Evolutionary conservation across 2,113 vertebrate genomes (phyloP).

Genomic region (Hippocampus barbouri): DNA sequence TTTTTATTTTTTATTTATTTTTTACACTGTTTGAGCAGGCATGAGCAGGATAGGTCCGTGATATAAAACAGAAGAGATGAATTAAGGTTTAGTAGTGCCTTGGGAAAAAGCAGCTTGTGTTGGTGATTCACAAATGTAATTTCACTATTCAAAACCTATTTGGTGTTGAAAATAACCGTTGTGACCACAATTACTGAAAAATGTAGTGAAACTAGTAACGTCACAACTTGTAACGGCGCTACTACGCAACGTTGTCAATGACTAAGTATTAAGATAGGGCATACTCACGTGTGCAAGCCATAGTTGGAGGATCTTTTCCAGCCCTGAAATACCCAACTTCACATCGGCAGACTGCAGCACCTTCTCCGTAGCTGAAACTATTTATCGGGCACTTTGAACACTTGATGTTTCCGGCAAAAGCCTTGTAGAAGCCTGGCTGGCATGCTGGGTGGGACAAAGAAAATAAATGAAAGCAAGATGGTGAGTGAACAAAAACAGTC

Average conservation of each 20-base stretch:
- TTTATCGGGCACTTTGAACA: slow-evolving; percentile 94
- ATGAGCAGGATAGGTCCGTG: too few species aligned
- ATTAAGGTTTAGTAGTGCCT: neutral
- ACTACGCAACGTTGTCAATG: too few species aligned
- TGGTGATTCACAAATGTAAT: neutral
- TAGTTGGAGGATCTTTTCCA: slow-evolving; percentile 89
- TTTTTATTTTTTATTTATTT: neutral
- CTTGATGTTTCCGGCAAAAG: slow-evolving; percentile 88
- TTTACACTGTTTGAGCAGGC: neutral
- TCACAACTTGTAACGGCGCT: neutral
- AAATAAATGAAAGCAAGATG: slow-evolving; percentile 21
- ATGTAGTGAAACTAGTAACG: neutral
- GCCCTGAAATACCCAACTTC: slow-evolving; percentile 89
- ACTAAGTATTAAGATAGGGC: neutral
- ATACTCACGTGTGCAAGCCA: slow-evolving; percentile 94
- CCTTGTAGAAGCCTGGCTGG: slow-evolving; percentile 90
- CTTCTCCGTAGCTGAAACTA: slow-evolving; percentile 83
- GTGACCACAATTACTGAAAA: neutral
- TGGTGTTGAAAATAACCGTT: neutral
- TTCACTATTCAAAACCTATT: neutral
- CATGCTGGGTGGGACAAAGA: slow-evolving; percentile 77
- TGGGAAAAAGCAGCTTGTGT: neutral
- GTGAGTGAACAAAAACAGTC: neutral
- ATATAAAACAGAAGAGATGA: too few species aligned
- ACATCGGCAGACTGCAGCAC: slow-evolving; percentile 84